phyloP scores from a whole-genome alignment of 2,113 vertebrate species.

The Cacatua alba region DNA sequence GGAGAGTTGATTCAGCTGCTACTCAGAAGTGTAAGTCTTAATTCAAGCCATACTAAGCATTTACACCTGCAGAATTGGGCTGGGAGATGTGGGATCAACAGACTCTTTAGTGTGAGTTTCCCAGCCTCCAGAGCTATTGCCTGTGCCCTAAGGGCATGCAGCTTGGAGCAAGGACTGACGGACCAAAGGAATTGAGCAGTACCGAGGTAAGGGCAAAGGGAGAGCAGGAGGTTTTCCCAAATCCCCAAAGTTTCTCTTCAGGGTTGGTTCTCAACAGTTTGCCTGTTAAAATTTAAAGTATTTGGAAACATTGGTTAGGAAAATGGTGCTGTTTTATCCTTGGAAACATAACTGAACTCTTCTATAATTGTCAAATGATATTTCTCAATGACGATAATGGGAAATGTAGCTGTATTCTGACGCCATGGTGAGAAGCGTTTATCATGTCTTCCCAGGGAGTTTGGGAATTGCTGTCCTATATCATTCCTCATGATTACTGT shows the following conservation, averaged over 20 bases:
- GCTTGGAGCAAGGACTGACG: not conserved
- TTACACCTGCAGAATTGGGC: not conserved
- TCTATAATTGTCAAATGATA: not conserved
- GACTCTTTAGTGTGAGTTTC: not conserved
- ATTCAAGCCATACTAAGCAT: not conserved
- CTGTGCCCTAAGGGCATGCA: fast-evolving
- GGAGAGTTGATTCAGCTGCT: not conserved
- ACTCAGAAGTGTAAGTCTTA: not conserved
- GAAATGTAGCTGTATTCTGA: not conserved
- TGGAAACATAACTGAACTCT: not conserved
- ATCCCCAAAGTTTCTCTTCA: not conserved
- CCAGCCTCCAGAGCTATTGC: not conserved
- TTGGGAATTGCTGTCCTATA: not conserved
- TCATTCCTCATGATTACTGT: not conserved
- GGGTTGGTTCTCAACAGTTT: not conserved
- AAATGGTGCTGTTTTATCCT: not conserved
- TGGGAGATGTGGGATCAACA: not conserved
- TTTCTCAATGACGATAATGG: not conserved
- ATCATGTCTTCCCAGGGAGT: not conserved
- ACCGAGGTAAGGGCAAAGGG: not conserved
- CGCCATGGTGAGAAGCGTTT: not conserved
- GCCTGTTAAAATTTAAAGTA: not conserved
- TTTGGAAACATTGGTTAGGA: not conserved
- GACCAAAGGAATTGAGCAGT: not conserved
- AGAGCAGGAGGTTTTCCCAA: not conserved